Conservation (phyloP, 2,113 vertebrate genomes). For the Porphyrio hochstetteri region DNA sequence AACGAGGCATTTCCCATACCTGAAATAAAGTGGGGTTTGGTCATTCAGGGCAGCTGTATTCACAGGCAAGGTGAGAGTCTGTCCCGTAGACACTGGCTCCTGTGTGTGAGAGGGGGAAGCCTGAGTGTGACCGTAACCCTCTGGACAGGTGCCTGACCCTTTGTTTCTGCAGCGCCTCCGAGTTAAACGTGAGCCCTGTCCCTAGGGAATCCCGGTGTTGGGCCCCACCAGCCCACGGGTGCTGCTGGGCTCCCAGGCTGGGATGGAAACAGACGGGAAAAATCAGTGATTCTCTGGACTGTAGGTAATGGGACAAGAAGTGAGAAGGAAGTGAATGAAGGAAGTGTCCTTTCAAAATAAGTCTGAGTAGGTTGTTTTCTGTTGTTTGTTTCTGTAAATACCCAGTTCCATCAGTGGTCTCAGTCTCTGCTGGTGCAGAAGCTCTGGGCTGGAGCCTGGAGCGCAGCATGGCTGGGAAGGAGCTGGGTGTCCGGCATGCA, state of each 20-base stretch:
- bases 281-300: neutral
- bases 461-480: neutral
- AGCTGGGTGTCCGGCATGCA: neutral
- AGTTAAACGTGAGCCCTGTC: neutral
- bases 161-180: neutral
- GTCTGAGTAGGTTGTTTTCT: neutral
- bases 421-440: neutral
- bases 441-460: neutral
- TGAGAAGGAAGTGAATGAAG: neutral
- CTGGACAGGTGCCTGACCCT: neutral
- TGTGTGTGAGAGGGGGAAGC: rapidly evolving
- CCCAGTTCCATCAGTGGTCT: neutral
- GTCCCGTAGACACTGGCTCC: neutral
- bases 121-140: neutral
- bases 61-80: neutral
- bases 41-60: neutral
- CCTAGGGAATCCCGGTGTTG: neutral
- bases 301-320: neutral
- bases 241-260: too few relatives aligned
- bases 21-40: neutral
- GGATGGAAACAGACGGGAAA: neutral
- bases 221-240: too few relatives aligned
- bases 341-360: neutral
- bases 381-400: neutral
- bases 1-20: neutral